These are phyloP conservation scores for Polypterus senegalus DNA, from an alignment of 2,113 vertebrate genomes.

Conservation along the genomic window DNA sequence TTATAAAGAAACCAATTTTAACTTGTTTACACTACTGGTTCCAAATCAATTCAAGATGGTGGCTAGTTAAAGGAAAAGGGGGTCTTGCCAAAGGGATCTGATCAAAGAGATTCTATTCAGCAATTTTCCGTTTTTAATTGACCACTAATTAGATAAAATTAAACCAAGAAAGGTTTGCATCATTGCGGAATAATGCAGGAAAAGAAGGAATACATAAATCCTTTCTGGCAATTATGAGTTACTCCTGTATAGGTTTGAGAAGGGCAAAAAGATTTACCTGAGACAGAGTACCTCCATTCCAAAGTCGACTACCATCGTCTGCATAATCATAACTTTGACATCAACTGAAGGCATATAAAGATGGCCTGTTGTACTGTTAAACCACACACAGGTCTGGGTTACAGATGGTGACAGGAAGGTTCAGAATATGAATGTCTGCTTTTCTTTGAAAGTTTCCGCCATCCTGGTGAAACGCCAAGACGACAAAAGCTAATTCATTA, in stretches of 20 bases:
- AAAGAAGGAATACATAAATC: background rate
- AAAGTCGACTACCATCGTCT: background rate
- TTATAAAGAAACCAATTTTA: constrained; percentile 51
- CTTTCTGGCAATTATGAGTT: background rate
- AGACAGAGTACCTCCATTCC: background rate
- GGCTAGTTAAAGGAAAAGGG: constrained; percentile 49
- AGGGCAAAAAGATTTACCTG: background rate
- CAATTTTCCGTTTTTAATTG: constrained; percentile 63
- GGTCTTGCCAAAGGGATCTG: constrained; percentile 48
- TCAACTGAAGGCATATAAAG: no score
- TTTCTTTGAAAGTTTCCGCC: constrained; percentile 4
- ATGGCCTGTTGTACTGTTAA: no score
- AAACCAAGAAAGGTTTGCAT: constrained; percentile 49
- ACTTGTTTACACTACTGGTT: constrained; percentile 63
- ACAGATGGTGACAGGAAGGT: constrained; percentile 15
- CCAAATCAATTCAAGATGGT: constrained; percentile 82
- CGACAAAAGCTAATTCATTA: constrained; percentile 8
- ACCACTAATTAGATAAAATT: constrained; percentile 69
- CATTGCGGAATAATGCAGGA: constrained; percentile 38
- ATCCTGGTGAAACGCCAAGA: constrained; percentile 7
- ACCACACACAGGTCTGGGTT: constrained; percentile 11
- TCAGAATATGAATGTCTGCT: background rate
- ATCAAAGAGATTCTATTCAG: constrained; percentile 72
- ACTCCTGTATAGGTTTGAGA: background rate
- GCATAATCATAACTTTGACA: no score